Base-by-base conservation (phyloP, 1,140 invertebrate genomes). In the Heliconius hewitsoni region DNA sequence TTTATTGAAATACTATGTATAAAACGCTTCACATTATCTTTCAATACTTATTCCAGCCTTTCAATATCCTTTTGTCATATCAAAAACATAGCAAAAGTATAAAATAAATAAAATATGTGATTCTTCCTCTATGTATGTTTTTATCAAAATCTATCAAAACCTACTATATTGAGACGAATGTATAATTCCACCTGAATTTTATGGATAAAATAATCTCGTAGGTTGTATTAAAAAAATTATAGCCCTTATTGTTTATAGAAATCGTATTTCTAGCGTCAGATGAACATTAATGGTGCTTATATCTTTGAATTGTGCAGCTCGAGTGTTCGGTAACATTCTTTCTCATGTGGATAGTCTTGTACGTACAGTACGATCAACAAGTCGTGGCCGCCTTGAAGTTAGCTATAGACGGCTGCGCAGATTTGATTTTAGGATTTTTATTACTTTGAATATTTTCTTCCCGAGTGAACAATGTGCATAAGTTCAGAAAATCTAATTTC, bases 251-350 rank as follows among this genome's bases (percentile, higher is more conserved):
- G 71, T 74, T 74, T 79, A 70, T 75, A 74, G 73, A 78, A 66
- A 81, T 70, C 71, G 71, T 78, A 76, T 76, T 78, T 60, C 73
- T 75, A 81, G 80, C 80, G 73, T 81, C 80, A 81, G 71, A 77
- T 81, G 80, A 78, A 81, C 77, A 81, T 73, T 85, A 86, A 85
- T 81, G 84, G 89, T 92, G 89, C 89, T 85, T 85, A 85, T 85
- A 86, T 83, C 82, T 84, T 82, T 86, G 81, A 85, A 86, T 90
- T 90, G 91, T 92, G 89, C 89, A 89, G 85, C 82, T 87, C 86
- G 86, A 86, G 89, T 91, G 87, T 87, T 86, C 90, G 87, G 90
- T 82, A 87, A 91, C 85, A 86, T 87, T 89, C 89, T 86, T 88
- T 90, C 91, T 89, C 88, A 89, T 91, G 86, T 85, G 79, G 82